Conservation (phyloP, 2,888 invertebrate species). For the Stenodera caucasica region DNA sequence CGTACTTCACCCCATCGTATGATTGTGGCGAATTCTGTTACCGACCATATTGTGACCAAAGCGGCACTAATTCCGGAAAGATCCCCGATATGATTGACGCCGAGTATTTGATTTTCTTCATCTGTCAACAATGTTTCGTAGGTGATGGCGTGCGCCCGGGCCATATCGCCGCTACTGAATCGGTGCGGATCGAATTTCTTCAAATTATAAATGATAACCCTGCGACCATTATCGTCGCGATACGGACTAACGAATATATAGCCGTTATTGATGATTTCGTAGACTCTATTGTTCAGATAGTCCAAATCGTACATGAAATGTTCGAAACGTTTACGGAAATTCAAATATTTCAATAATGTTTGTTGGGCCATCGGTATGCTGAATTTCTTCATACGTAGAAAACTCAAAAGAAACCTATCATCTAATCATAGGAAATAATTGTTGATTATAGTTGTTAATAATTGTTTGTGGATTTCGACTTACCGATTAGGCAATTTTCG, state of each 20-base stretch:
- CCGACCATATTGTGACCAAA: slow-evolving; percentile 73
- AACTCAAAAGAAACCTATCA: slow-evolving; percentile 72
- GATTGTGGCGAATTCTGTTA: slow-evolving; percentile 69
- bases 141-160: slow-evolving; percentile 68
- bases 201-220: slow-evolving; percentile 64
- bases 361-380: slow-evolving; percentile 79
- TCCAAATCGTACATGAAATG: slow-evolving; percentile 68
- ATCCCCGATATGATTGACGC: slow-evolving; percentile 74
- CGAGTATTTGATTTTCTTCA: slow-evolving; percentile 73
- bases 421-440: slow-evolving; percentile 57
- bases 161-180: slow-evolving; percentile 70
- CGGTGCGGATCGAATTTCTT: slow-evolving; percentile 67
- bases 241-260: slow-evolving; percentile 76
- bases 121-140: slow-evolving; percentile 78
- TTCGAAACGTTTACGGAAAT: slow-evolving; percentile 69
- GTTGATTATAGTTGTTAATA: background rate
- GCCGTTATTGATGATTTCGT: slow-evolving; percentile 69
- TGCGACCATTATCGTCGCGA: slow-evolving; percentile 70
- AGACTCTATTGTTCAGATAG: slow-evolving; percentile 63
- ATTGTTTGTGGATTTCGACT: slow-evolving; percentile 7
- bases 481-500: slow-evolving; percentile 68
- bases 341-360: slow-evolving; percentile 75
- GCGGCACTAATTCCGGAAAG: slow-evolving; percentile 64
- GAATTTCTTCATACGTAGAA: slow-evolving; percentile 76
- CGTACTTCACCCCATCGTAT: slow-evolving; percentile 75